Evolutionary conservation across 2,113 vertebrate genomes (phyloP).

Genomic region (Heterochromis multidens): DNA sequence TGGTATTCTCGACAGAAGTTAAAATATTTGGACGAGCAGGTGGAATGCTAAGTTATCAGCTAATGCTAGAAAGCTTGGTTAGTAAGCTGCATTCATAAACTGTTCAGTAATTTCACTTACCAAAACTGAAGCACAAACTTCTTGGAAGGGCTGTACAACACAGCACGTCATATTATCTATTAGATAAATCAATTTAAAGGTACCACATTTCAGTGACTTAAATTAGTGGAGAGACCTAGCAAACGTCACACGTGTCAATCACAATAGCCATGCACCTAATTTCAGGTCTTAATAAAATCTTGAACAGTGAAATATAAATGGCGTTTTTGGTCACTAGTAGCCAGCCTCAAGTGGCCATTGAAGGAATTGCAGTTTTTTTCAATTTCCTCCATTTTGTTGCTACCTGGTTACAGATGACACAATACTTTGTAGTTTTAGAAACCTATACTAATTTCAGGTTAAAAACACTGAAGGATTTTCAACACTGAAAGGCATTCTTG

Average conservation of each 20-base stretch:
- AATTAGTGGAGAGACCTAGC: neutral
- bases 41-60: neutral
- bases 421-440: neutral
- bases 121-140: neutral
- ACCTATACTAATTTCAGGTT: neutral
- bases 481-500: neutral
- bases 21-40: neutral
- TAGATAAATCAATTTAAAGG: neutral
- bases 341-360: neutral
- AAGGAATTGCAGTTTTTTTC: neutral
- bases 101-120: neutral
- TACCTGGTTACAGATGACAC: neutral
- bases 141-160: neutral
- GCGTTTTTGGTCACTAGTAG: too few relatives aligned
- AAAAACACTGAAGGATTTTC: neutral
- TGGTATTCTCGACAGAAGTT: neutral
- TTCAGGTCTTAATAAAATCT: neutral
- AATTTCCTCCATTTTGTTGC: neutral
- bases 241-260: neutral
- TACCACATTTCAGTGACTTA: neutral
- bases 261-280: neutral
- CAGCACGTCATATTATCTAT: neutral
- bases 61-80: neutral
- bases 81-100: neutral
- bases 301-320: neutral